phyloP scores from a whole-genome alignment of 2,113 vertebrate species.

The Plotosus lineatus region DNA sequence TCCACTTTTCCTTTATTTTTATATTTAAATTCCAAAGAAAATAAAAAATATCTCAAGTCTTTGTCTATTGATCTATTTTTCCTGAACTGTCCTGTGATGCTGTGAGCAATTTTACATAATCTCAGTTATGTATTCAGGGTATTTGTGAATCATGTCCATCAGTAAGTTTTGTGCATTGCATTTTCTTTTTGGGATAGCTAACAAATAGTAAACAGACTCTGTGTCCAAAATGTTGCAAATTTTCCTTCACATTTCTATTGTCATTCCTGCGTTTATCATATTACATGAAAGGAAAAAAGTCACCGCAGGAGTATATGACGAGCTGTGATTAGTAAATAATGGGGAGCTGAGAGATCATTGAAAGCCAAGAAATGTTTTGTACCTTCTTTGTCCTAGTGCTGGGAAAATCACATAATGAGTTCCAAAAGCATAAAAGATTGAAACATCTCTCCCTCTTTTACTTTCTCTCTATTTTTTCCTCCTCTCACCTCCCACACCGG shows the following conservation, averaged over 20 bases:
- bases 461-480: conserved; percentile 19
- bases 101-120: neutral
- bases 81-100: neutral
- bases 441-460: conserved; percentile 31
- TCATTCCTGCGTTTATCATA: neutral
- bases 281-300: conserved; percentile 46
- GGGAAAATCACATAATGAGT: conserved; percentile 67
- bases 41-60: neutral
- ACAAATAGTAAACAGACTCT: conserved; percentile 8
- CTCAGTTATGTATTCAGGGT: conserved; percentile 13
- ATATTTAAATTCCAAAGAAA: neutral
- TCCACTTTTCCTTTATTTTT: conserved; percentile 6
- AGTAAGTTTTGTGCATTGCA: conserved; percentile 21
- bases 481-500: conserved; percentile 56
- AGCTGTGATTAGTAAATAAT: conserved; percentile 56
- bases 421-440: conserved; percentile 64
- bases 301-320: neutral
- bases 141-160: conserved; percentile 28
- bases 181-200: conserved; percentile 7
- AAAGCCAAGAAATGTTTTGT: conserved; percentile 47
- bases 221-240: conserved; percentile 29
- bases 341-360: neutral
- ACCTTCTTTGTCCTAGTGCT: conserved; percentile 64
- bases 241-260: neutral
- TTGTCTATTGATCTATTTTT: neutral